Conservation (phyloP, 2,797 vertebrate species). For the Micromesistius poutassou region DNA sequence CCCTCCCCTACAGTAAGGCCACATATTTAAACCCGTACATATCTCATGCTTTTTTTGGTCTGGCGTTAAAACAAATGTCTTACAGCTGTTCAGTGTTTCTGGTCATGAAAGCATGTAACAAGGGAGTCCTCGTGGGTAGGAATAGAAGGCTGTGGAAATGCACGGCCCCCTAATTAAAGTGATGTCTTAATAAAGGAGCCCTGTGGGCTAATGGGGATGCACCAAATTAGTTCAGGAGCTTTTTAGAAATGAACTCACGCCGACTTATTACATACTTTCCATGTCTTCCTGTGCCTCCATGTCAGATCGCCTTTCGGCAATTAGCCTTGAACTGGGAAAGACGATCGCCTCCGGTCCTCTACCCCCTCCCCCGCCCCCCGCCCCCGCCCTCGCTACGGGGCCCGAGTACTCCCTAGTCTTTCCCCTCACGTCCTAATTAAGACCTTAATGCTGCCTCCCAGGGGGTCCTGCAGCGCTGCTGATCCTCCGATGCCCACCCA, state of each 20-base stretch:
- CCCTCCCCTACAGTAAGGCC: neutral
- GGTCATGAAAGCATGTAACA: neutral
- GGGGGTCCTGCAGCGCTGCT: constrained; percentile 31
- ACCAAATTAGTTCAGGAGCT: constrained; percentile 53
- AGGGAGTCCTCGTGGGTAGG: neutral
- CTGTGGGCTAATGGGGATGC: constrained; percentile 39
- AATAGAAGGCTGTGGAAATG: constrained; percentile 1
- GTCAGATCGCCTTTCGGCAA: constrained; percentile 71
- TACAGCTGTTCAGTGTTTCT: neutral
- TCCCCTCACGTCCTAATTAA: constrained; percentile 82
- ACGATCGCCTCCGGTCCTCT: constrained; percentile 70
- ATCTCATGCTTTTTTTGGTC: neutral
- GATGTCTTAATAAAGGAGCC: constrained; percentile 39
- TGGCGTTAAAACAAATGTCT: neutral
- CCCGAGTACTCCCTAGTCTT: constrained; percentile 75
- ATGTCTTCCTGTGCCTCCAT: constrained; percentile 61
- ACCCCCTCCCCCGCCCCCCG: neutral
- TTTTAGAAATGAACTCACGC: constrained; percentile 65
- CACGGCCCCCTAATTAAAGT: constrained; percentile 4
- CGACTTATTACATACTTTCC: constrained; percentile 61
- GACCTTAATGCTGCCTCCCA: constrained; percentile 69
- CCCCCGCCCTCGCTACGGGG: constrained; percentile 65
- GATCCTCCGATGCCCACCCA: constrained; percentile 51
- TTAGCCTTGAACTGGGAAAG: constrained; percentile 82
- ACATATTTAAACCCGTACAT: neutral